Conservation (phyloP, 2,888 invertebrate species). For the Lycocerus yunnanus region DNA sequence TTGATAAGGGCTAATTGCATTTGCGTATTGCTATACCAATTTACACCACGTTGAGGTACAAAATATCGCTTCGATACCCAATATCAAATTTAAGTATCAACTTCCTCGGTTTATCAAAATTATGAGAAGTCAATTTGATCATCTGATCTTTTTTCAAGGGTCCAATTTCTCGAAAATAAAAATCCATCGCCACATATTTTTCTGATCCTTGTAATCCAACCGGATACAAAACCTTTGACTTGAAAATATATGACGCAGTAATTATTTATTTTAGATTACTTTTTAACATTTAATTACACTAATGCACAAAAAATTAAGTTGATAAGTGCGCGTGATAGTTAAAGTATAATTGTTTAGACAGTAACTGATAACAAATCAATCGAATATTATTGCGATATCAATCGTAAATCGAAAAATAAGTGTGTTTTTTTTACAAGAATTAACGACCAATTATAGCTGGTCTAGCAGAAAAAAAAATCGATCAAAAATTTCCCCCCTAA, state of each 20-base stretch:
- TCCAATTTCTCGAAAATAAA: neutral
- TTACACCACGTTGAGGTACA: neutral
- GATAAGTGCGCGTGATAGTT: neutral
- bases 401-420: slow-evolving; percentile 1
- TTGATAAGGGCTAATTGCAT: neutral
- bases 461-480: neutral
- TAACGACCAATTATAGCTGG: no score
- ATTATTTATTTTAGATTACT: neutral
- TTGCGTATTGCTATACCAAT: neutral
- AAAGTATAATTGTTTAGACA: neutral
- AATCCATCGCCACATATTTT: no score
- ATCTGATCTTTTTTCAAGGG: neutral
- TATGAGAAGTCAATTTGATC: neutral
- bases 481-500: neutral
- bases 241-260: neutral
- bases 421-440: neutral
- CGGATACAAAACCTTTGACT: neutral
- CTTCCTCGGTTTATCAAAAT: neutral
- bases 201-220: neutral
- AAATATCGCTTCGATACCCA: no score
- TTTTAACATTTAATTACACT: neutral
- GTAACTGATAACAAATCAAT: neutral
- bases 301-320: neutral
- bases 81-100: neutral
- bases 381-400: neutral